phyloP scores from a whole-genome alignment of 2,113 vertebrate genomes.

The Uropsilus gracilis region DNA sequence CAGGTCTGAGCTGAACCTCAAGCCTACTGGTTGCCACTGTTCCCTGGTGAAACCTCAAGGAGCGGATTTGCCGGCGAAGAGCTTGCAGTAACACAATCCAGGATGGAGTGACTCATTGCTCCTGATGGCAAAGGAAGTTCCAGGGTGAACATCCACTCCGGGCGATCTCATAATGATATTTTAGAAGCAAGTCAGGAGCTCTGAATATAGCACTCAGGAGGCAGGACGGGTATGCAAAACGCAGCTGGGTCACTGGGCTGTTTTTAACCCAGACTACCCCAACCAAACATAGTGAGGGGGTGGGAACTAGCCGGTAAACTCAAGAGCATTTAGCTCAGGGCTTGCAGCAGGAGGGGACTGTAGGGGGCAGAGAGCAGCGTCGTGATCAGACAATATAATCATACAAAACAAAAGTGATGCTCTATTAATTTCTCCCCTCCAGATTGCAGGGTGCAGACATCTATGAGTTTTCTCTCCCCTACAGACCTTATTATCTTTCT shows the following conservation, averaged over 20 bases:
- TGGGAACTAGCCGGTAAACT: slow-evolving; percentile 4
- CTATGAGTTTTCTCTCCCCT: background rate
- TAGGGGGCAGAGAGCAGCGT: background rate
- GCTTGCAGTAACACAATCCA: background rate
- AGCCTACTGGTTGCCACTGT: background rate
- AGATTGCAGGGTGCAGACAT: background rate
- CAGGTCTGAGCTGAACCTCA: background rate
- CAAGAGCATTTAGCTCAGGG: background rate
- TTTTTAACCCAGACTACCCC: slow-evolving; percentile 46
- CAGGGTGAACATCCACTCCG: background rate
- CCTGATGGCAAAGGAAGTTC: background rate
- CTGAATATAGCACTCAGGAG: slow-evolving; percentile 44
- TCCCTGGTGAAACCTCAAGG: background rate
- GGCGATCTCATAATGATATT: background rate
- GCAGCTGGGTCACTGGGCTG: background rate
- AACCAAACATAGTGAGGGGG: slow-evolving; percentile 38
- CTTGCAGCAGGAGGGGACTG: background rate
- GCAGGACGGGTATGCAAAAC: slow-evolving; percentile 42
- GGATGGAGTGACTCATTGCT: background rate
- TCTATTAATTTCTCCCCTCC: slow-evolving; percentile 7
- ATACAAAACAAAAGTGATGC: background rate
- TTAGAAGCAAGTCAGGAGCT: background rate
- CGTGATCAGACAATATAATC: background rate
- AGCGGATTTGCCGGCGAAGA: background rate
- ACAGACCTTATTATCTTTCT: background rate